Conservation (phyloP, 2,888 invertebrate species). For the Hoplodrina blanda region DNA sequence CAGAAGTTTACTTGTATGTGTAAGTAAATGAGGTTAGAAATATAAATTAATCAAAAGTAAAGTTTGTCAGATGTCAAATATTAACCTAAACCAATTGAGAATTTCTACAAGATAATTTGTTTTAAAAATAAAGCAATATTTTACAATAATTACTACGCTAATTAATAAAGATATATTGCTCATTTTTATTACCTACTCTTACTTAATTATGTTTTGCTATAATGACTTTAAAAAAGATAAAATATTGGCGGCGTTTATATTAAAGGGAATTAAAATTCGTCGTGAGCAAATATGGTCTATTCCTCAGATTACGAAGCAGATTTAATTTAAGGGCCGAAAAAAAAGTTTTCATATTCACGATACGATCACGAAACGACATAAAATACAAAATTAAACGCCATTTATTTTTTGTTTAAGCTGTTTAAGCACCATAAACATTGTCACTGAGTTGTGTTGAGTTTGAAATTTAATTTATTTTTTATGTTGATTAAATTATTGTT, state of each 20-base stretch:
- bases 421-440: neutral
- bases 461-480: neutral
- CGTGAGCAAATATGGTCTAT: slow-evolving; percentile 22
- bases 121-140: neutral
- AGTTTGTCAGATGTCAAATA: slow-evolving; percentile 11
- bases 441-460: too few relatives aligned
- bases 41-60: neutral
- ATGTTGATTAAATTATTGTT: neutral
- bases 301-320: slow-evolving; percentile 41
- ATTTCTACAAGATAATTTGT: neutral
- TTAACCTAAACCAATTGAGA: too few relatives aligned
- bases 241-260: slow-evolving; percentile 22
- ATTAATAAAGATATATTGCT: slow-evolving; percentile 36
- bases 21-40: too few relatives aligned
- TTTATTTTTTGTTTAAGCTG: neutral
- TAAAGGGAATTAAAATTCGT: slow-evolving; percentile 41
- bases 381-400: neutral
- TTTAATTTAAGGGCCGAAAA: slow-evolving; percentile 18
- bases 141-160: slow-evolving; percentile 14
- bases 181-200: slow-evolving; percentile 17
- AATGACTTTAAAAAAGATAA: slow-evolving; percentile 22
- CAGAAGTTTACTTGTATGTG: too few relatives aligned
- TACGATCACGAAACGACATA: slow-evolving; percentile 28
- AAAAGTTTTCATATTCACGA: slow-evolving; percentile 33
- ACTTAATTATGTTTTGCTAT: slow-evolving; percentile 24